phyloP scores from a whole-genome alignment of 23 tunicate genomes.

The Botrylloides violaceus region DNA sequence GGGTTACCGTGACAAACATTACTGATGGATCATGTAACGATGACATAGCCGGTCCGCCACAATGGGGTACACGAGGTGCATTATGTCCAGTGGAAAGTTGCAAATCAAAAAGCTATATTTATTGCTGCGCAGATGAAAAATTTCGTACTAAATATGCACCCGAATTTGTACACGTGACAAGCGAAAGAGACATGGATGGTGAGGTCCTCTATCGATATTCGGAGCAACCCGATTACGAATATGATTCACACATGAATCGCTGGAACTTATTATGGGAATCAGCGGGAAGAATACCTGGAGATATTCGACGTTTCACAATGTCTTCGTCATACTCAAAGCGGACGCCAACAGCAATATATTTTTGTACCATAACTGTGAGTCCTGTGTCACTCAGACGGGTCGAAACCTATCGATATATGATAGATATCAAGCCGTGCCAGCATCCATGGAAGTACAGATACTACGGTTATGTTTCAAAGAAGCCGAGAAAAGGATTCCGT shows the following conservation, averaged over 20 bases:
- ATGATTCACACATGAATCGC: neutral
- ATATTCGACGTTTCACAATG: neutral
- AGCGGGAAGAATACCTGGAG: neutral
- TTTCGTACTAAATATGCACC: neutral
- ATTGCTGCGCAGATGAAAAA: neutral
- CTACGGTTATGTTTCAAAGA: neutral
- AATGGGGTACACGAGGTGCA: neutral
- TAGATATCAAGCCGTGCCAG: neutral
- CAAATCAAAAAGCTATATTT: neutral
- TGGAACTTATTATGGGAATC: neutral
- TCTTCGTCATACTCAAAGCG: neutral
- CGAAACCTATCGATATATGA: neutral
- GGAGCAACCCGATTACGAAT: neutral
- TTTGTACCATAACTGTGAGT: neutral
- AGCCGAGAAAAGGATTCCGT: neutral
- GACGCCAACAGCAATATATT: neutral
- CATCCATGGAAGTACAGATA: neutral
- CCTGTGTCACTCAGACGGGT: neutral
- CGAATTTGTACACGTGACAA: neutral
- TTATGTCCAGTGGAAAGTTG: neutral
- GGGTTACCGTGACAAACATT: neutral
- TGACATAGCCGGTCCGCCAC: neutral
- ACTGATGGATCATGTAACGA: neutral
- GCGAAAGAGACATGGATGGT: neutral
- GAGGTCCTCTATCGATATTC: neutral